phyloP scores from a whole-genome alignment of 2,888 invertebrate species.

The Brachypterus glaber region DNA sequence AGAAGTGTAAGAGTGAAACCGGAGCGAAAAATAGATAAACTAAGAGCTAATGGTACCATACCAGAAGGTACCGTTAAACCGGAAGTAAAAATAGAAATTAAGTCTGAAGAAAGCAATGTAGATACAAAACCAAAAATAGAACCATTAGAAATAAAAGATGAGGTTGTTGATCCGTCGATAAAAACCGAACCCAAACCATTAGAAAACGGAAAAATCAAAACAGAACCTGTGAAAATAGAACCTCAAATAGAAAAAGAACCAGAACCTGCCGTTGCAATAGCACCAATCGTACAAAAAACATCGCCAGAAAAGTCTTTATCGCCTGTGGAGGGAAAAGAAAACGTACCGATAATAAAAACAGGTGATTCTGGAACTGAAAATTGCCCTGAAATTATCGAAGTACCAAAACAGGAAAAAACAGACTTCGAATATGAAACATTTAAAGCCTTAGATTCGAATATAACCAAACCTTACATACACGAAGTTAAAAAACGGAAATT shows the following conservation, averaged over 20 bases:
- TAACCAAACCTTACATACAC: slow-evolving; percentile 23
- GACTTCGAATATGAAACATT: slow-evolving; percentile 41
- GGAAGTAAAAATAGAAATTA: slow-evolving; percentile 19
- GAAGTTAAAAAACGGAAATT: slow-evolving; percentile 57
- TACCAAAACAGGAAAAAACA: slow-evolving; percentile 49
- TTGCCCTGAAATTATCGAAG: slow-evolving; percentile 23
- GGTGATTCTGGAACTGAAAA: slow-evolving; percentile 19
- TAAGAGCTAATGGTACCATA: slow-evolving; percentile 21
- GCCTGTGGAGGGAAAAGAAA: slow-evolving; percentile 47
- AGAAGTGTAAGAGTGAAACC: slow-evolving; percentile 61
- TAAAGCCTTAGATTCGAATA: slow-evolving; percentile 21
- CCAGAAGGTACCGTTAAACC: slow-evolving; percentile 15
- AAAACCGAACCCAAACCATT: too few relatives aligned
- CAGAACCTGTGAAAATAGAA: slow-evolving; percentile 15
- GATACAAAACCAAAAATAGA: slow-evolving; percentile 21
- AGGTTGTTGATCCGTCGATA: slow-evolving; percentile 15
- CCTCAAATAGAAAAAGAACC: slow-evolving; percentile 10
- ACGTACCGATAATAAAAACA: slow-evolving; percentile 42
- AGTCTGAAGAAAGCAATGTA: slow-evolving; percentile 7
- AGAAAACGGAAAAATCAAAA: neutral
- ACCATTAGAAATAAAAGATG: slow-evolving; percentile 19
- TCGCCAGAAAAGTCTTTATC: slow-evolving; percentile 40
- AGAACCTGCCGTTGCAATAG: slow-evolving; percentile 27
- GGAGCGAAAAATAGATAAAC: slow-evolving; percentile 40
- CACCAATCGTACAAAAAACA: slow-evolving; percentile 38